Conservation (phyloP, 2,888 invertebrate genomes). For the Falcaria lacertinaria region DNA sequence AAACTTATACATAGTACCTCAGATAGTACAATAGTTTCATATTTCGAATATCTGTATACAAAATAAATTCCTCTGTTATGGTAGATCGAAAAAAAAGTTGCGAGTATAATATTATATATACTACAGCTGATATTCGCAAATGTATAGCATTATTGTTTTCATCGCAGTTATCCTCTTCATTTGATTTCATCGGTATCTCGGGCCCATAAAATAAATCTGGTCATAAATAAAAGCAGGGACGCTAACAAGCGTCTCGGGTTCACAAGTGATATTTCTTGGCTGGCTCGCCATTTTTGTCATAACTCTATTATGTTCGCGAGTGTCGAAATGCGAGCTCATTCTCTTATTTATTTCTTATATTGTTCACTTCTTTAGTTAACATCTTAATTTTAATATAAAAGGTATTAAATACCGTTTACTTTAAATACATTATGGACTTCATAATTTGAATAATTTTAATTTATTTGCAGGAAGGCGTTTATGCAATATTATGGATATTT, state of each 20-base stretch:
- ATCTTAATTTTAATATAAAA: not conserved
- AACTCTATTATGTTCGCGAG: slow-evolving; percentile 72
- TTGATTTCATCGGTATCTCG: slow-evolving; percentile 55
- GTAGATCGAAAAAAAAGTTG: too few relatives aligned
- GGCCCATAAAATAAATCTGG: slow-evolving; percentile 78
- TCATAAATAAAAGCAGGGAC: slow-evolving; percentile 76
- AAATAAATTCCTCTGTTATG: too few relatives aligned
- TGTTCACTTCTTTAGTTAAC: slow-evolving; percentile 12
- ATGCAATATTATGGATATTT: too few relatives aligned
- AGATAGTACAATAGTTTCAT: too few relatives aligned
- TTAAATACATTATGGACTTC: too few relatives aligned
- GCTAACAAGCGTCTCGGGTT: slow-evolving; percentile 80
- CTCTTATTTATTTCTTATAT: slow-evolving; percentile 62
- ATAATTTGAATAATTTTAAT: too few relatives aligned
- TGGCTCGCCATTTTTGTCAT: slow-evolving; percentile 72
- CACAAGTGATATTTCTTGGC: slow-evolving; percentile 74
- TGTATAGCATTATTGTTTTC: slow-evolving; percentile 50
- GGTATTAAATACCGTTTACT: too few relatives aligned
- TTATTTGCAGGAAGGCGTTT: too few relatives aligned
- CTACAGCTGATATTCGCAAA: slow-evolving; percentile 10
- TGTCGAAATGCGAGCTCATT: slow-evolving; percentile 71
- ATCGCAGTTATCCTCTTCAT: slow-evolving; percentile 46
- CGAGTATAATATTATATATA: too few relatives aligned
- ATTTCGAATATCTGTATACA: too few relatives aligned
- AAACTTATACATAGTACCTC: too few relatives aligned